Conservation (phyloP, 2,888 invertebrate species). For the Pilophorus perplexus region DNA sequence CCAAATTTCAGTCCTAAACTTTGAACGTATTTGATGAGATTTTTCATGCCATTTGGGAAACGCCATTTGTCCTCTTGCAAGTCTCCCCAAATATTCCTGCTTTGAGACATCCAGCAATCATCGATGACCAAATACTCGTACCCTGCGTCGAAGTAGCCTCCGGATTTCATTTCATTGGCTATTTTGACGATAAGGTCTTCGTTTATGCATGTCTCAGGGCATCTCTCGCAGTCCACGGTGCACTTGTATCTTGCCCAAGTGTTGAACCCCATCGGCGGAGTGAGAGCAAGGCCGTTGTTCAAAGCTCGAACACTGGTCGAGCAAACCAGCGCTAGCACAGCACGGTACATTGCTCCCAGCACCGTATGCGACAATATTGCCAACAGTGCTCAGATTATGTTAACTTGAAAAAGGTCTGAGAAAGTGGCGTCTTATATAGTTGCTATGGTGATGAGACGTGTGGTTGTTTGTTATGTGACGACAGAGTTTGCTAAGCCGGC, state of each 20-base stretch:
- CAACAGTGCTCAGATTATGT: no score
- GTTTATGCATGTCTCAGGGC: slow-evolving; percentile 64
- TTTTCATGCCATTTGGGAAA: slow-evolving; percentile 62
- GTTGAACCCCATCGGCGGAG: slow-evolving; percentile 72
- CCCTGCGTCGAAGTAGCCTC: slow-evolving; percentile 55
- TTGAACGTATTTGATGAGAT: slow-evolving; percentile 54
- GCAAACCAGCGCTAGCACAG: no score
- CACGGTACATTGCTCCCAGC: no score
- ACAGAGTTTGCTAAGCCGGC: no score
- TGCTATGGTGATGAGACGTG: no score
- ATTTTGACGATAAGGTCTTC: slow-evolving; percentile 58
- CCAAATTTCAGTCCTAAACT: slow-evolving; percentile 58
- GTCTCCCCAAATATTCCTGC: slow-evolving; percentile 55
- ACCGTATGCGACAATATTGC: no score
- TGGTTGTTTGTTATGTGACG: no score
- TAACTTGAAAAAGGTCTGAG: no score
- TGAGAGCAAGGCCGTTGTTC: slow-evolving; percentile 64
- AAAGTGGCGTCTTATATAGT: no score
- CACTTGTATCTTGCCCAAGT: slow-evolving; percentile 67
- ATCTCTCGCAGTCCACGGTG: slow-evolving; percentile 60
- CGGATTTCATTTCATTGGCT: slow-evolving; percentile 55
- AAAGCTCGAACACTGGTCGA: no score
- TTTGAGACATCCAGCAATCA: slow-evolving; percentile 61
- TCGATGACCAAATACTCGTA: slow-evolving; percentile 62
- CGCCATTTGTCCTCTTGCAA: slow-evolving; percentile 59